phyloP scores from a whole-genome alignment of 53 echinoderm and acorn worm genomes.

The Hippasteria phrygiana region DNA sequence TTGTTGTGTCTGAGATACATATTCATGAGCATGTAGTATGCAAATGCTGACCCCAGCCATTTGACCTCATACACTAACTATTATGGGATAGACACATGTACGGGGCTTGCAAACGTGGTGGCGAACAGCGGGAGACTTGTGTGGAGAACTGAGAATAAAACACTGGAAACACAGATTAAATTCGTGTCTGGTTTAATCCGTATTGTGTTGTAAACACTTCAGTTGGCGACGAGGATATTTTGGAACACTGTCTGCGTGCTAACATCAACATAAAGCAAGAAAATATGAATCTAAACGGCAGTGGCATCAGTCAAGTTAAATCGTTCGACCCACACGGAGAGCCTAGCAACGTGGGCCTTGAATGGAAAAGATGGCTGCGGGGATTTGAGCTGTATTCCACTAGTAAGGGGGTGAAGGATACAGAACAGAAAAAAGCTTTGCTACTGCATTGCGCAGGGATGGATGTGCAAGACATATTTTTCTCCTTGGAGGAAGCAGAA shows the following conservation, averaged over 20 bases:
- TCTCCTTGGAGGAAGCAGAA: slow-evolving; percentile 24
- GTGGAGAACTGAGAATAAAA: no score
- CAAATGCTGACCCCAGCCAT: no score
- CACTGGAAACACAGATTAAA: no score
- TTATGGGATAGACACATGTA: no score
- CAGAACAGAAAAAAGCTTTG: slow-evolving; percentile 39
- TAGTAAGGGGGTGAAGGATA: slow-evolving; percentile 40
- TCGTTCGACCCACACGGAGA: slow-evolving; percentile 2
- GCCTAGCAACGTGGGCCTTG: slow-evolving; percentile 1
- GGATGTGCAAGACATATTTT: slow-evolving; percentile 62
- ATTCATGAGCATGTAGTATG: no score
- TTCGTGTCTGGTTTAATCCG: neutral
- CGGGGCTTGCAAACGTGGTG: no score
- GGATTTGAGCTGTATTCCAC: slow-evolving; percentile 49
- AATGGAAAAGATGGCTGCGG: slow-evolving; percentile 60
- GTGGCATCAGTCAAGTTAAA: slow-evolving; percentile 17
- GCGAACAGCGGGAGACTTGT: no score
- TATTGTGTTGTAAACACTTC: neutral
- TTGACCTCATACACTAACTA: no score
- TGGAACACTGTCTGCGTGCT: slow-evolving; percentile 11
- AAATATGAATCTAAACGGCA: slow-evolving; percentile 5
- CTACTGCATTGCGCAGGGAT: slow-evolving; percentile 69
- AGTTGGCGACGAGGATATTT: neutral
- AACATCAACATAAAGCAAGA: no score
- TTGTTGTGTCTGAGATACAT: no score